Conservation (phyloP, 2,888 invertebrate genomes). For the Laothoe populi region DNA sequence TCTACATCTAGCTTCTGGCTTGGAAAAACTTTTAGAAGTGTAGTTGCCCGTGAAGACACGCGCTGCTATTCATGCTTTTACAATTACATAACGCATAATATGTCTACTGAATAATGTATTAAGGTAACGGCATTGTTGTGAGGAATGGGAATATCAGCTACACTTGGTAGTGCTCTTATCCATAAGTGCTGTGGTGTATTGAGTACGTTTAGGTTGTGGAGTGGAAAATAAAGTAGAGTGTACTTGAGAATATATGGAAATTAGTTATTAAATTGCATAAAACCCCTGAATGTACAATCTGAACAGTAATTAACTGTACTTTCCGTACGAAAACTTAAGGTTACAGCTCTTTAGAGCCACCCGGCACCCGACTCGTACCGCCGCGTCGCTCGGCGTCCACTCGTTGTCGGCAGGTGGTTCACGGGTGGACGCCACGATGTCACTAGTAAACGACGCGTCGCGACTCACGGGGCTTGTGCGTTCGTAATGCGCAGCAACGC, state of each 20-base stretch:
- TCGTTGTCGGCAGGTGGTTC: too few species aligned
- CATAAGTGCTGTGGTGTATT: background rate
- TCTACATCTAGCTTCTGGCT: constrained; percentile 28
- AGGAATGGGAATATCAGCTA: background rate
- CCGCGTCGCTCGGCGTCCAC: too few species aligned
- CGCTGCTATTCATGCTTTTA: constrained; percentile 39
- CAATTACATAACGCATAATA: constrained; percentile 5
- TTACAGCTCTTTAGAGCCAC: too few species aligned
- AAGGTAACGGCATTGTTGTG: background rate
- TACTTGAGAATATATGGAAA: background rate
- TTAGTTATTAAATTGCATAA: background rate
- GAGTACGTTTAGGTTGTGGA: background rate
- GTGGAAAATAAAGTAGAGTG: too few species aligned
- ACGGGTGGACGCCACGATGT: too few species aligned
- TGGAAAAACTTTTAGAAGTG: constrained; percentile 14
- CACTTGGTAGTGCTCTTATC: background rate
- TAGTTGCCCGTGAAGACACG: constrained; percentile 54
- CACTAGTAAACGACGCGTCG: too few species aligned
- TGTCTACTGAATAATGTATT: background rate
- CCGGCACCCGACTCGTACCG: too few species aligned
- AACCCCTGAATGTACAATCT: background rate
- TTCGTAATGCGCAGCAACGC: too few species aligned
- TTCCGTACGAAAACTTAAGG: too few species aligned
- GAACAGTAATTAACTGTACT: background rate
- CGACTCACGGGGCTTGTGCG: too few species aligned